Evolutionary conservation across 1,140 invertebrate species (phyloP).

Genomic region (Muscidifurax raptorellus): DNA sequence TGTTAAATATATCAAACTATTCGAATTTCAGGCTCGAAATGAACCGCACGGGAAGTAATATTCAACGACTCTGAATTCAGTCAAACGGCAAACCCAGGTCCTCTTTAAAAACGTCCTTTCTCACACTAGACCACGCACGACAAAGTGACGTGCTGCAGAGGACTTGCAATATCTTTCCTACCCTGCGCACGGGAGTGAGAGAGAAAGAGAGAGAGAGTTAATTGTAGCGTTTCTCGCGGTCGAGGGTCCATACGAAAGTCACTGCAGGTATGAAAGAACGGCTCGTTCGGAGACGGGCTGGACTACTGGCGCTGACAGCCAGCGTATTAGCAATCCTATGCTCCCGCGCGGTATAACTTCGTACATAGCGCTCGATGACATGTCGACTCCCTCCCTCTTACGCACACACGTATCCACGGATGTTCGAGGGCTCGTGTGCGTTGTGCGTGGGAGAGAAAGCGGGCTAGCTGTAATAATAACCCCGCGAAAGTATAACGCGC

Average conservation of each 20-base stretch:
- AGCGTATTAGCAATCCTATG: conserved; percentile 66
- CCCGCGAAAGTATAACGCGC: conserved; percentile 7
- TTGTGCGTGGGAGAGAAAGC: too few relatives aligned
- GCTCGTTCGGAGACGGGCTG: conserved; percentile 30
- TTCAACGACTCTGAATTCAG: too few relatives aligned
- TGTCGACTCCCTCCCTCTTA: background rate
- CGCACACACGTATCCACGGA: background rate
- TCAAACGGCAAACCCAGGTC: too few relatives aligned
- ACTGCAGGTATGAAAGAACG: conserved; percentile 16
- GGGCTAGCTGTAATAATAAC: conserved; percentile 52
- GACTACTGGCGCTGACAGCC: conserved; percentile 64
- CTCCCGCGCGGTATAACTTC: conserved; percentile 43
- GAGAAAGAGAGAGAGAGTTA: conserved; percentile 13
- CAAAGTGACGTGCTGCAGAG: background rate
- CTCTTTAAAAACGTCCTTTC: too few relatives aligned
- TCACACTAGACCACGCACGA: background rate
- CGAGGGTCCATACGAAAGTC: background rate
- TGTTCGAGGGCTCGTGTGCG: background rate
- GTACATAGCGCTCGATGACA: background rate
- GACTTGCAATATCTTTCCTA: conserved; percentile 34
- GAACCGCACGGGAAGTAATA: too few relatives aligned
- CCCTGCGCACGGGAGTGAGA: too few relatives aligned
- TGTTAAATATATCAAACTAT: too few relatives aligned
- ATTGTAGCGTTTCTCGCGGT: conserved; percentile 9
- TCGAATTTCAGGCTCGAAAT: too few relatives aligned